These are phyloP conservation scores for Tribolium freemani DNA, from an alignment of 2,888 invertebrate species.

Conservation along the genomic window DNA sequence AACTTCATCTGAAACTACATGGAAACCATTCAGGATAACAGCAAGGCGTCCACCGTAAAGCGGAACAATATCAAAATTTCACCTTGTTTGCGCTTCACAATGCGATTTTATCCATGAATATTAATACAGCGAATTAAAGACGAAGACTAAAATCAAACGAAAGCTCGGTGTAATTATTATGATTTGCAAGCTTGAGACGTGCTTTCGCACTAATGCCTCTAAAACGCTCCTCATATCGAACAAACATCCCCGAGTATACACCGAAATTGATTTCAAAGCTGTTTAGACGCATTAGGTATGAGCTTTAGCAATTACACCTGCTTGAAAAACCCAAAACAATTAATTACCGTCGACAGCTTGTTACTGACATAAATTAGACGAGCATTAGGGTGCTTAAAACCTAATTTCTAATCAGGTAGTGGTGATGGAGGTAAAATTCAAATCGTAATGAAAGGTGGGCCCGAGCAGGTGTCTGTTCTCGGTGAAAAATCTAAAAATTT, in stretches of 20 bases:
- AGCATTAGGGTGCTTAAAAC: conserved; percentile 27
- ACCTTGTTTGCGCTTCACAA: background rate
- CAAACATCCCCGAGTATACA: conserved; percentile 41
- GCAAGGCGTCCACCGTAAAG: conserved; percentile 26
- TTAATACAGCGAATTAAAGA: conserved; percentile 14
- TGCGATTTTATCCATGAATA: conserved; percentile 16
- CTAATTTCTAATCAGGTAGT: conserved; percentile 38
- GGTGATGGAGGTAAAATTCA: conserved; percentile 31
- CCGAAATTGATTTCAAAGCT: conserved; percentile 46
- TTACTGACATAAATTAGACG: conserved; percentile 29
- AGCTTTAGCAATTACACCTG: conserved; percentile 2
- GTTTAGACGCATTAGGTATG: conserved; percentile 47
- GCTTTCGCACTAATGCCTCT: conserved; percentile 31
- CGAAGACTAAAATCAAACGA: conserved; percentile 12
- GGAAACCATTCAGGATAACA: conserved; percentile 37
- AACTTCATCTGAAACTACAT: conserved; percentile 29
- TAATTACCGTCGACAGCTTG: conserved; percentile 16
- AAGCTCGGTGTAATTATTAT: conserved; percentile 9
- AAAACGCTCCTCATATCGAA: conserved; percentile 39
- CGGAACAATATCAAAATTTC: conserved; percentile 36
- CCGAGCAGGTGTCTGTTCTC: conserved; percentile 30
- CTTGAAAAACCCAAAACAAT: conserved; percentile 8
- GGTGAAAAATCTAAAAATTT: background rate
- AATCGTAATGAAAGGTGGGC: conserved; percentile 30
- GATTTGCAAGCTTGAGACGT: conserved; percentile 25